Evolutionary conservation across 2,797 vertebrate species (phyloP).

Genomic region (Chromis chromis): DNA sequence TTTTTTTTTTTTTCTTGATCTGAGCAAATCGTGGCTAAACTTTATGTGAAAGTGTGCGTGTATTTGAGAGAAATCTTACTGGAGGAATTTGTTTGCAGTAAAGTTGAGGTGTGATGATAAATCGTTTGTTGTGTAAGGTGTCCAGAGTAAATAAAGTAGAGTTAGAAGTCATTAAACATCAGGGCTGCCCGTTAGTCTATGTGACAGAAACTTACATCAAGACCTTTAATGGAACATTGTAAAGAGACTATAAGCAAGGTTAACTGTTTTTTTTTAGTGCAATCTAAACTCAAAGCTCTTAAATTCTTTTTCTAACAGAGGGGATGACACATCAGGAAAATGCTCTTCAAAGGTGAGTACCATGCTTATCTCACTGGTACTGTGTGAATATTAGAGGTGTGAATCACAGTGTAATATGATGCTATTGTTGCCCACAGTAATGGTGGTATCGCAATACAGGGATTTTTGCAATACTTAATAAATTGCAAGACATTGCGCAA

Average conservation of each 20-base stretch:
- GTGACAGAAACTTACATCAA: constrained; percentile 46
- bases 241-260: constrained; percentile 5
- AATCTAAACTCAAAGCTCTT: neutral
- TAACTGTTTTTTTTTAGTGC: constrained; percentile 20
- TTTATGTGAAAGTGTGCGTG: constrained; percentile 20
- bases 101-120: constrained; percentile 32
- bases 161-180: constrained; percentile 12
- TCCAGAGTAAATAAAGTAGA: constrained; percentile 29
- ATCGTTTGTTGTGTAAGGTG: constrained; percentile 3
- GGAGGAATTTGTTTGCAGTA: constrained; percentile 23
- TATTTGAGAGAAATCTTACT: constrained; percentile 8
- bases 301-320: constrained; percentile 6
- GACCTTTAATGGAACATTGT: constrained; percentile 9
- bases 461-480: no score
- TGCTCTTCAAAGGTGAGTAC: neutral
- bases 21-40: constrained; percentile 59
- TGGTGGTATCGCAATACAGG: no score
- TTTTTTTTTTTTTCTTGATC: constrained; percentile 61
- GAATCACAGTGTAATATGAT: no score
- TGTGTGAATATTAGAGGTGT: neutral
- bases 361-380: neutral
- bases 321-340: constrained; percentile 9
- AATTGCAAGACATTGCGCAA: no score
- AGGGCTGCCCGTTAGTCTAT: constrained; percentile 45
- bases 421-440: no score